These are phyloP conservation scores for Falco columbarius DNA, from an alignment of 2,797 vertebrate species.

Conservation along the genomic window DNA sequence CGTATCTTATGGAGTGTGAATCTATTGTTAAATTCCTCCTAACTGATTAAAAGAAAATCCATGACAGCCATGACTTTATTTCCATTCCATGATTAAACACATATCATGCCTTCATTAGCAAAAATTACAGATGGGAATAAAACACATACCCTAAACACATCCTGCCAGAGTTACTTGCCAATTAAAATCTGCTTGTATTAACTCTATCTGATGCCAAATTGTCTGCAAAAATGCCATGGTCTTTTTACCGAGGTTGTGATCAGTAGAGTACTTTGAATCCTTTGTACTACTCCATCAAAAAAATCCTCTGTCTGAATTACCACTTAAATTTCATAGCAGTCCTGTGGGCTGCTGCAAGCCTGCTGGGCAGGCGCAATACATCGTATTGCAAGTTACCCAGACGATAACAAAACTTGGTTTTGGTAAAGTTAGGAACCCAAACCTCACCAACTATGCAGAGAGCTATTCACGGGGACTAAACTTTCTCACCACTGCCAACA, in stretches of 20 bases:
- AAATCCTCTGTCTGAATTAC: background rate
- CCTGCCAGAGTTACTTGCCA: background rate
- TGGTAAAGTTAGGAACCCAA: background rate
- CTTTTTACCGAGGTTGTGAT: background rate
- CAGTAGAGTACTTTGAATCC: background rate
- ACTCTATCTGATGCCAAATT: background rate
- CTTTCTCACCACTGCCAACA: background rate
- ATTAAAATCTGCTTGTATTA: background rate
- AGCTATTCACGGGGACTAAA: background rate
- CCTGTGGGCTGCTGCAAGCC: background rate
- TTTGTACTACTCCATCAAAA: background rate
- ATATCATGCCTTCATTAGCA: background rate
- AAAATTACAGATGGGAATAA: slow-evolving; percentile 1
- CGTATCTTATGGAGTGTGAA: background rate
- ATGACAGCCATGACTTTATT: background rate
- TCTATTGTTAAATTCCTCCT: background rate
- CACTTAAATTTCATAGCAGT: background rate
- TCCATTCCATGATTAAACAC: slow-evolving; percentile 18
- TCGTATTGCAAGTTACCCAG: background rate
- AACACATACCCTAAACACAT: background rate
- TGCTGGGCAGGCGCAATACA: background rate
- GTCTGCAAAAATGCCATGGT: background rate
- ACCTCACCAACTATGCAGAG: background rate
- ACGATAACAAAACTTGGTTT: background rate
- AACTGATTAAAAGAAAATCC: slow-evolving; percentile 6